Evolutionary conservation across 2,888 invertebrate genomes (phyloP).

Genomic region (Chloromyia formosa): DNA sequence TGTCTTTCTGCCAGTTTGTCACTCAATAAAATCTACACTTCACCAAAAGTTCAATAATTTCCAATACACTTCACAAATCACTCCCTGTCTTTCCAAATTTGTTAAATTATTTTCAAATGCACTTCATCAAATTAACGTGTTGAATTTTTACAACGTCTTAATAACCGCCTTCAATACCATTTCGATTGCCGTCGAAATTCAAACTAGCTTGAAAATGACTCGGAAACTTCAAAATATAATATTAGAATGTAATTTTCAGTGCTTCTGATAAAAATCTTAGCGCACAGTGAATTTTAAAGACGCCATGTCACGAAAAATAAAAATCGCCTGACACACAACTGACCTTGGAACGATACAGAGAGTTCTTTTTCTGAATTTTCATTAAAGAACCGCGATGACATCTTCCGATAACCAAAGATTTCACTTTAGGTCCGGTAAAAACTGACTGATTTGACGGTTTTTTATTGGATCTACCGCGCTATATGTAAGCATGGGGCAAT

Average conservation of each 20-base stretch:
- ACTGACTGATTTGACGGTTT: no score
- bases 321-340: background rate
- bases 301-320: background rate
- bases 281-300: background rate
- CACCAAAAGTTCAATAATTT: background rate
- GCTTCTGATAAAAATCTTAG: background rate
- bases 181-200: background rate
- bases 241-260: background rate
- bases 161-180: background rate
- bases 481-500: no score
- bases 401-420: no score
- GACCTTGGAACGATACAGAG: background rate
- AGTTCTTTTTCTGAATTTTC: background rate
- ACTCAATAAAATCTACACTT: background rate
- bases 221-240: background rate
- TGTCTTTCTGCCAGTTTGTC: slow-evolving; percentile 34
- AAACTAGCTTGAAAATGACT: background rate
- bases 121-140: background rate
- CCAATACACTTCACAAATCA: background rate
- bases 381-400: no score
- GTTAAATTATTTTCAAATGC: background rate
- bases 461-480: no score
- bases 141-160: background rate
- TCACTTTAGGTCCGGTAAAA: no score
- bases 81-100: background rate